A percentile compares a stretch with the other conserved stretches of the same genome.
These are phyloP conservation scores for Chrysocyon brachyurus DNA, from an alignment of 2,797 vertebrate species.

Conservation along the genomic window DNA sequence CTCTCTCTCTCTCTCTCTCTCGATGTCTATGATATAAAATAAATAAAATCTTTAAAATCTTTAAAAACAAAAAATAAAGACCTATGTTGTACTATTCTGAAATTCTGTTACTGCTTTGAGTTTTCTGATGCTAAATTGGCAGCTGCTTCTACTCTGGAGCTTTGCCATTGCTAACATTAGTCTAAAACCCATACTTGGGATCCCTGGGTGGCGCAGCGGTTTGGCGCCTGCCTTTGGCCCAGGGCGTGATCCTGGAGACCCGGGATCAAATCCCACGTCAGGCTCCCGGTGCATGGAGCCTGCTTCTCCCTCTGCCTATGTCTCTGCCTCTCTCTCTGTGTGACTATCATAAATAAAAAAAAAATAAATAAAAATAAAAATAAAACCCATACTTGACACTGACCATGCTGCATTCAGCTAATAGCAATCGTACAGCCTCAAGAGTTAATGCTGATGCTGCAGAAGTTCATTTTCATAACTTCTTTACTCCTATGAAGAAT, in stretches of 20 bases:
- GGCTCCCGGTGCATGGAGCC: too few species aligned
- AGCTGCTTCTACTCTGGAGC: neutral
- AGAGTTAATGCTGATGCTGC: neutral
- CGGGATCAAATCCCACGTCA: too few species aligned
- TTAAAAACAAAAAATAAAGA: neutral
- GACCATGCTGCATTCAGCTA: neutral
- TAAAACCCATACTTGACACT: neutral
- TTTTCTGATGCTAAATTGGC: neutral
- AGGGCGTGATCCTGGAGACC: too few species aligned
- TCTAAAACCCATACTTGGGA: neutral
- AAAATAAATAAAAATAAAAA: too few species aligned
- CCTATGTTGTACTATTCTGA: constrained; percentile 25
- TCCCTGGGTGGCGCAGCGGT: too few species aligned
- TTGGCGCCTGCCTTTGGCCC: too few species aligned
- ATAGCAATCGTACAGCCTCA: neutral
- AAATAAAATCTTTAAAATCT: too few species aligned
- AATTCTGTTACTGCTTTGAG: constrained; percentile 43
- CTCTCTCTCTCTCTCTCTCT: too few species aligned
- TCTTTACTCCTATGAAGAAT: constrained; percentile 35
- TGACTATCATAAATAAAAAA: too few species aligned
- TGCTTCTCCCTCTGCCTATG: too few species aligned
- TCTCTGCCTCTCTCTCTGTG: too few species aligned
- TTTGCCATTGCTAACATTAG: constrained; percentile 47
- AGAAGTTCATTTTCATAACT: neutral
- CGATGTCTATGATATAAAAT: too few species aligned